Evolutionary conservation across 2,797 vertebrate genomes (phyloP), one percentile per base, ranked within the genome.

Genomic region (Tokudaia tokunoshimensis): DNA sequence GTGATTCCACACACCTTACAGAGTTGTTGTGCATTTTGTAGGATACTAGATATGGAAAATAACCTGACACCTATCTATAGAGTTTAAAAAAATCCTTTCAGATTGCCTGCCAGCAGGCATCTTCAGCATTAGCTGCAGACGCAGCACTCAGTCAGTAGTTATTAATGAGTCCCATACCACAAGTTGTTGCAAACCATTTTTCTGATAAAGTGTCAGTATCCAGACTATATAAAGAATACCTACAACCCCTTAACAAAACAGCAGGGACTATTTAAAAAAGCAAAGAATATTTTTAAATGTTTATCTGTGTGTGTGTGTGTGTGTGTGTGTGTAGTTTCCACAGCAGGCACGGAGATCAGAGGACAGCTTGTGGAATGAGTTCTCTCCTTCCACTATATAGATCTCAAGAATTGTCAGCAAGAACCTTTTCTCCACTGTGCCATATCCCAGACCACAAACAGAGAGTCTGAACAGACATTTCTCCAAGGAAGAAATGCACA

Each of bases 401-500:
- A 44, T n/a, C 44, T 85, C 83, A 24, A 65, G 44, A 20, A 24
- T 52, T 67, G 63, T 31, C 47, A 22, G 31, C 44, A n/a, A 65
- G 15, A 11, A 31, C 29, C 26, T 84, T 63, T 59, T 2, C 37
- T 15, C 34, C 15, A 41, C 15, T 34, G 41, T 47, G 29, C 29
- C 19, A 65, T 34, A 29, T 50, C 29, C 17, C 41, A 4, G 44
- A 34, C 31, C 19, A 50, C 44, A 87, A 93, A 65, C 61, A 87
- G 89, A 90, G 34, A 61, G 57, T 63, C 13, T 92, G 72, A 89
- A 67, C 31, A 91, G 80, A 83, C 41, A 75, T 61, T 93, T 94
- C 81, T 90, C 61, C 26, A 76, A 83, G 76, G 47, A 93, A 61
- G 41, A 93, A 55, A 65, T 17, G 67, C 31, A 83, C 52, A 74